Base-by-base conservation (phyloP, 2,888 invertebrate species). In the Acrocyrtus sp. region DNA sequence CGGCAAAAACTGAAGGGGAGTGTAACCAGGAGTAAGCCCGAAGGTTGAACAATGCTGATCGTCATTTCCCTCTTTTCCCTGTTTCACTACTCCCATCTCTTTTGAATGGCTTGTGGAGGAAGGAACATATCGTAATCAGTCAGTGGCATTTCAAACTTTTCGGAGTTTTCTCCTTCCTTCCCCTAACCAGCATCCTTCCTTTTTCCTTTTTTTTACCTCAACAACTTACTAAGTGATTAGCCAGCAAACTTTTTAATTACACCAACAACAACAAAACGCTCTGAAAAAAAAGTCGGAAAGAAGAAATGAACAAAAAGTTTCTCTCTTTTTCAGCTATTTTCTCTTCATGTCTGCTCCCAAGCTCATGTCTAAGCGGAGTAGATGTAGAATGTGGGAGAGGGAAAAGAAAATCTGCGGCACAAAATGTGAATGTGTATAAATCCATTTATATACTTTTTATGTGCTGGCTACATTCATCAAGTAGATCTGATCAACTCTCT, bases 231-330 rank as follows among this genome's bases (percentile, higher is more conserved):
- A 54, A 70, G 70, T 70, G 70, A 70, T 70, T 70, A 70, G 63
- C 63, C 57, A 56, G 63, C 62, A 70, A 70, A 70, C 70, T 70
- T 70, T 70, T 70, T 70, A 70, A 70, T 70, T 70, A 70, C 70
- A 70, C 70, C 70, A 70, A 70, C 70, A 61, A 61, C 61, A 70
- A 70, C 70, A 70, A 70, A 70, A 70, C 63, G 60, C 56, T 41
- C 39, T 41, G 61, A 50, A 69, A 69, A 58, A 61, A 34, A 62
- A 62, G 57, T 26, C 48, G 24, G 63, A 26, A 53, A 15, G 43
- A 50, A 58, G 51, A 54, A 45, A 54, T 56, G 39, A 63, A 61
- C 47, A 69, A 58, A 12, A 22, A 43, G 29, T 62, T 26, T 65
- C 39, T 63, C 53, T 51, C 51, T 62, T 24, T 39, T 27, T 21